Evolutionary conservation across 2,797 vertebrate genomes (phyloP), one percentile per base, ranked within the genome.

Genomic region (Alauda arvensis): DNA sequence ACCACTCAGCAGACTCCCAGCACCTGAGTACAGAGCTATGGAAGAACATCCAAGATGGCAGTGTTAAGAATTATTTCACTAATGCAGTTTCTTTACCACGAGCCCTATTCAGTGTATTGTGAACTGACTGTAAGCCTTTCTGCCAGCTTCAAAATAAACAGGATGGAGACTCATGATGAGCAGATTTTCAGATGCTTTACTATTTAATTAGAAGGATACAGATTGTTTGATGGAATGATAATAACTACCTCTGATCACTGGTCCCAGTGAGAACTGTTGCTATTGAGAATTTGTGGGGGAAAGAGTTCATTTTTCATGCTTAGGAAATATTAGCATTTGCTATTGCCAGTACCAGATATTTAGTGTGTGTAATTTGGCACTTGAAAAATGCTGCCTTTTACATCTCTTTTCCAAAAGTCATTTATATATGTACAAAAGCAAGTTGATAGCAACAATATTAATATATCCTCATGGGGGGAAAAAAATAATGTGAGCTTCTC

Each of bases 321-420:
- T 72, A 60, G 39, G 55, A 77, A 57, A 79, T 82, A 74, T 20
- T 57, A 89, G 72, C 77, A 72, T 88, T 89, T 84, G 69, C 72
- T 83, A 25, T 85, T 93, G 46, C 37, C 49, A 43, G 14, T 51
- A 19, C 78, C 87, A 46, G 77, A 31, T 77, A 52, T 77, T 77
- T 89, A 91, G 39, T 53, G 29, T 13, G 5, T 77, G 61, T 60
- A 66, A 81, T 80, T 93, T 92, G 77, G 74, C 78, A 67, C 40
- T 34, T 80, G 65, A 83, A 85, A 92, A 90, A 85, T 81, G 49
- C 69, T 77, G 82, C n/a, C 71, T 93, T 88, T 90, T 65, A 91
- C 85, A 34, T 59, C 63, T 85, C 8, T 77, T 92, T 89, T 86
- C 37, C 61, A 74, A 9, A 75, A 90, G 83, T 80, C 71, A 69